Conservation (phyloP, 2,797 vertebrate species). For the Alcedo quadribrachys region DNA sequence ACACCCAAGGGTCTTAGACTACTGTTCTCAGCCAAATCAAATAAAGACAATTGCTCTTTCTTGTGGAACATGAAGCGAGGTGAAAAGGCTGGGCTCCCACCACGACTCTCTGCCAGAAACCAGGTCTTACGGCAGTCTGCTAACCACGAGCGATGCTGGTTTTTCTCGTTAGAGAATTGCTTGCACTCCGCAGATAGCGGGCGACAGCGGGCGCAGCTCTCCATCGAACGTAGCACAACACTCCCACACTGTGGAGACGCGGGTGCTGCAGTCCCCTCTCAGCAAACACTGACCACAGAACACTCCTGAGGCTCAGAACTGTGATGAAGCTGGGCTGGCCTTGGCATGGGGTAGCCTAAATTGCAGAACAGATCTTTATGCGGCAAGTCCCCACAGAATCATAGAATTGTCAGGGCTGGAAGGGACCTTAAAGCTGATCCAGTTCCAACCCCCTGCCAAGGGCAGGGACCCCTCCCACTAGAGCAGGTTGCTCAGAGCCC, state of each 20-base stretch:
- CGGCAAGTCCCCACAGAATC: background rate
- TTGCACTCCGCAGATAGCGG: background rate
- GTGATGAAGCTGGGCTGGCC: background rate
- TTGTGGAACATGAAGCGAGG: background rate
- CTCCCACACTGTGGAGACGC: constrained; percentile 41
- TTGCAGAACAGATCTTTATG: background rate
- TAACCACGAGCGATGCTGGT: background rate
- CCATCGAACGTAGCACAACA: background rate
- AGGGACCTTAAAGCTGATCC: no score
- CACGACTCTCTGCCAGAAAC: background rate
- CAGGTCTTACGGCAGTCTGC: background rate
- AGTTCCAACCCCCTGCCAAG: no score
- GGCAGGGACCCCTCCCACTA: no score
- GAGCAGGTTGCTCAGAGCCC: no score
- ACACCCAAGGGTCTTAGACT: background rate
- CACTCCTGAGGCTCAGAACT: background rate
- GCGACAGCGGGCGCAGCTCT: background rate
- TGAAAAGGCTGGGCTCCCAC: background rate
- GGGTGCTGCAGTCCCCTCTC: background rate
- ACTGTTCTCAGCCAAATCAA: constrained; percentile 13
- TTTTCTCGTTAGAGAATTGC: background rate
- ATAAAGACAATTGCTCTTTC: background rate
- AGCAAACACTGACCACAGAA: background rate
- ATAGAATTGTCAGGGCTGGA: no score
- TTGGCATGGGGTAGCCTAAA: background rate